These are phyloP conservation scores for Hypsopygia costalis DNA, from an alignment of 2,888 invertebrate species.

Conservation along the genomic window DNA sequence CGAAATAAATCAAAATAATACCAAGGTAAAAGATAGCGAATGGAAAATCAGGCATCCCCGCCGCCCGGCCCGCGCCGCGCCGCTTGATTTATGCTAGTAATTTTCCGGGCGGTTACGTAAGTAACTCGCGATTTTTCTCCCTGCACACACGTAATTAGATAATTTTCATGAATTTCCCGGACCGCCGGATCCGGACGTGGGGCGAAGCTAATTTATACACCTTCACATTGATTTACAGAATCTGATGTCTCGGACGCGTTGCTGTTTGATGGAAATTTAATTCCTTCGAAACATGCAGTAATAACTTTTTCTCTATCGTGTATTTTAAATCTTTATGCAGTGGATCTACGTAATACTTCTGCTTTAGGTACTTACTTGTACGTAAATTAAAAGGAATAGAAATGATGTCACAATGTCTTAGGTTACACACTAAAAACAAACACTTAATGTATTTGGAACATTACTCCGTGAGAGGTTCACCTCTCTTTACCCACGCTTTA, in stretches of 20 bases:
- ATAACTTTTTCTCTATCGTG: too few relatives aligned
- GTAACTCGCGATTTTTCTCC: slow-evolving; percentile 76
- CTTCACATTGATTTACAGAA: slow-evolving; percentile 13
- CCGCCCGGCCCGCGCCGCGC: slow-evolving; percentile 33
- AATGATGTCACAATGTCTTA: too few relatives aligned
- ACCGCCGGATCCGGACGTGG: slow-evolving; percentile 29
- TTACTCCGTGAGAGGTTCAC: too few relatives aligned
- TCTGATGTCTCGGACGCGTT: background rate
- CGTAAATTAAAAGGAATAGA: too few relatives aligned
- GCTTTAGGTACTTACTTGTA: too few relatives aligned
- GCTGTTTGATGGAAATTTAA: background rate
- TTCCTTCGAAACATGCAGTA: too few relatives aligned
- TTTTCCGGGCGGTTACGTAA: slow-evolving; percentile 76
- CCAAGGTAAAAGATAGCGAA: slow-evolving; percentile 74
- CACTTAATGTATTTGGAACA: too few relatives aligned
- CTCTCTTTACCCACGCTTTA: too few relatives aligned
- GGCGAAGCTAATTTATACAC: slow-evolving; percentile 30
- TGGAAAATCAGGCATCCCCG: slow-evolving; percentile 69
- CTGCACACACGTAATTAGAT: slow-evolving; percentile 76
- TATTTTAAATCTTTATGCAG: too few relatives aligned
- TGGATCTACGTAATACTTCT: too few relatives aligned
- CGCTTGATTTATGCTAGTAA: slow-evolving; percentile 73
- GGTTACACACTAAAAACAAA: too few relatives aligned
- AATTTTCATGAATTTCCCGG: slow-evolving; percentile 63
- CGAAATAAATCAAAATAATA: slow-evolving; percentile 79